Conservation (phyloP, 2,888 invertebrate species). For the Agrotis clavis region DNA sequence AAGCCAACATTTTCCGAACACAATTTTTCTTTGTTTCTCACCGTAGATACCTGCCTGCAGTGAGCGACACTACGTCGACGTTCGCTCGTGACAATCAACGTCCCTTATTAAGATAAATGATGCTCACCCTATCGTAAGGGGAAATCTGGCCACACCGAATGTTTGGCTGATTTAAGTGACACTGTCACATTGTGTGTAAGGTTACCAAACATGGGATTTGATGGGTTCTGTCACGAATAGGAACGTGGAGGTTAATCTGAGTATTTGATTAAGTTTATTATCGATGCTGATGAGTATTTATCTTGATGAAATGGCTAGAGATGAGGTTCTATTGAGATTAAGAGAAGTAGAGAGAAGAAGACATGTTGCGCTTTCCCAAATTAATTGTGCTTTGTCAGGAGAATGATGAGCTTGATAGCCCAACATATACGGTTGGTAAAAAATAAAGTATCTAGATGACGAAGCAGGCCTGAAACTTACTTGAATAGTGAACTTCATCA, state of each 20-base stretch:
- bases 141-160: constrained; percentile 42
- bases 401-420: too few relatives aligned
- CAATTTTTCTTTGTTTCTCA: constrained; percentile 37
- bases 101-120: constrained; percentile 72
- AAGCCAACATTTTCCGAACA: constrained; percentile 21
- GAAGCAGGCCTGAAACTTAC: too few relatives aligned
- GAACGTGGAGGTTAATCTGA: neutral
- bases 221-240: constrained; percentile 22
- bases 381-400: too few relatives aligned
- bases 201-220: constrained; percentile 16
- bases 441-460: too few relatives aligned
- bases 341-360: too few relatives aligned
- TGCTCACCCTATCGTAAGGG: constrained; percentile 41
- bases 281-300: neutral
- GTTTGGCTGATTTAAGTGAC: constrained; percentile 35
- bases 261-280: constrained; percentile 2
- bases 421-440: too few relatives aligned
- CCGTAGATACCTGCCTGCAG: constrained; percentile 35
- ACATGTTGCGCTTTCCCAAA: too few relatives aligned
- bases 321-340: too few relatives aligned
- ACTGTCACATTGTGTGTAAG: constrained; percentile 5
- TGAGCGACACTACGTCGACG: constrained; percentile 32
- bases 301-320: too few relatives aligned
- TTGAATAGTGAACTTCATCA: too few relatives aligned
- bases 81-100: constrained; percentile 67